These are phyloP conservation scores for Reinhardtius hippoglossoides DNA, from an alignment of 2,113 vertebrate genomes.

Conservation along the genomic window DNA sequence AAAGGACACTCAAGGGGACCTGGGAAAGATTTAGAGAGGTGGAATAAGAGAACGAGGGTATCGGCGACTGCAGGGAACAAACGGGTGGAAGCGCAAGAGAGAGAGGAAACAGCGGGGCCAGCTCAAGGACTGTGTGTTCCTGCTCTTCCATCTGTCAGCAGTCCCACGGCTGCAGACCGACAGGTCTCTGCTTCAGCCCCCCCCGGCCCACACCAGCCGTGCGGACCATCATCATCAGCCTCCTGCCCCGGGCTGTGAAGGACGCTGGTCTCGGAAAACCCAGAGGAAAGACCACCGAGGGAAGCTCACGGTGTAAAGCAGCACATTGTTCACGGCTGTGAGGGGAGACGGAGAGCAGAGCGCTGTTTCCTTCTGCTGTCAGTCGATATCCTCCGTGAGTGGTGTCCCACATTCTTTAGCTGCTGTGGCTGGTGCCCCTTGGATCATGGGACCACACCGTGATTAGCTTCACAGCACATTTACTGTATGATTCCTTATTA, in stretches of 20 bases:
- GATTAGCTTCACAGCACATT: not conserved
- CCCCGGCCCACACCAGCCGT: not conserved
- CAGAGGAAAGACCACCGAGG: slow-evolving; percentile 14
- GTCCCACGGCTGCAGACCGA: slow-evolving; percentile 50
- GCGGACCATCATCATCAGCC: slow-evolving; percentile 31
- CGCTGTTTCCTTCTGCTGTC: not conserved
- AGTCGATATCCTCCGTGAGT: not conserved
- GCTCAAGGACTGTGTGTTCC: slow-evolving; percentile 75
- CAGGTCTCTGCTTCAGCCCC: slow-evolving; percentile 14
- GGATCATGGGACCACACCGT: not conserved
- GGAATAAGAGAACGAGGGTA: not conserved
- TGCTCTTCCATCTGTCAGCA: slow-evolving; percentile 74
- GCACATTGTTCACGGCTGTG: not conserved
- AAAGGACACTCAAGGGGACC: not conserved
- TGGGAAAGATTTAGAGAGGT: not conserved
- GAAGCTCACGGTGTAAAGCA: not conserved
- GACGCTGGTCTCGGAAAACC: slow-evolving; percentile 11
- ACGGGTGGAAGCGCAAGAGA: slow-evolving; percentile 16
- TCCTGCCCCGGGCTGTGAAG: slow-evolving; percentile 2
- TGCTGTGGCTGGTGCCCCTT: no score
- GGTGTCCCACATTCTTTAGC: not conserved
- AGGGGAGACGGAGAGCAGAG: not conserved
- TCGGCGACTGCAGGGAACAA: not conserved
- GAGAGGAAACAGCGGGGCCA: slow-evolving; percentile 51
- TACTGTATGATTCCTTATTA: no score